These are phyloP conservation scores for Periophthalmus modestus DNA, from an alignment of 2,113 vertebrate species.

Conservation along the genomic window DNA sequence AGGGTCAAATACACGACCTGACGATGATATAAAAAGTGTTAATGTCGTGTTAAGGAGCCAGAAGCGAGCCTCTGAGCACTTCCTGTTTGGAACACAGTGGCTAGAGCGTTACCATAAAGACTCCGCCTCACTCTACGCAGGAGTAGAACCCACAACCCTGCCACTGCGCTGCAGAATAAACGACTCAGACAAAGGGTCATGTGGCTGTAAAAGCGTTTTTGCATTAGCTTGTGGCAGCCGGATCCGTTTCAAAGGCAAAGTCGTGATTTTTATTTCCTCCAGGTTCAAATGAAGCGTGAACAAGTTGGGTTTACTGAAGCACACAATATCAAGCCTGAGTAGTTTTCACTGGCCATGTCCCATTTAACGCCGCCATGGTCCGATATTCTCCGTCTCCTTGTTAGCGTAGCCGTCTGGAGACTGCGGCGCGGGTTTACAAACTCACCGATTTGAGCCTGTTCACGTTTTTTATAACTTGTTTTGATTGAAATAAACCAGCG, in stretches of 20 bases:
- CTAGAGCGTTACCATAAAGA: too few relatives aligned
- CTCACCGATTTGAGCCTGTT: not conserved
- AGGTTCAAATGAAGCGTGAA: constrained; percentile 44
- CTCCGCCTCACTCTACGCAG: too few relatives aligned
- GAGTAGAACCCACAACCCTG: too few relatives aligned
- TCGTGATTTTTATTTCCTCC: constrained; percentile 10
- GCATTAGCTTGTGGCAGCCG: not conserved
- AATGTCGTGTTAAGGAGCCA: too few relatives aligned
- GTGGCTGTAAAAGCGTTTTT: not conserved
- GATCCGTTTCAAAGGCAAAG: constrained; percentile 19
- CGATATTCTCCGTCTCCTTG: constrained; percentile 24
- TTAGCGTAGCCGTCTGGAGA: constrained; percentile 34
- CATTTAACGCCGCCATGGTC: constrained; percentile 24
- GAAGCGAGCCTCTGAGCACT: too few relatives aligned
- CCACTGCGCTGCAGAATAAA: too few relatives aligned
- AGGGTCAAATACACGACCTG: too few relatives aligned
- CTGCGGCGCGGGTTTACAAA: not conserved
- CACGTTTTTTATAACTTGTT: not conserved
- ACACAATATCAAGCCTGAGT: constrained; percentile 24
- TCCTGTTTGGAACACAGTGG: too few relatives aligned
- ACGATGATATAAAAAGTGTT: too few relatives aligned
- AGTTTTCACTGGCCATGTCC: constrained; percentile 33
- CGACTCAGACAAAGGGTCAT: too few relatives aligned
- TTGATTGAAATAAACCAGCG: not conserved
- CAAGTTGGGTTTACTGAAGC: not conserved